Conservation (phyloP, 2,797 vertebrate genomes). For the Gallirallus australis region DNA sequence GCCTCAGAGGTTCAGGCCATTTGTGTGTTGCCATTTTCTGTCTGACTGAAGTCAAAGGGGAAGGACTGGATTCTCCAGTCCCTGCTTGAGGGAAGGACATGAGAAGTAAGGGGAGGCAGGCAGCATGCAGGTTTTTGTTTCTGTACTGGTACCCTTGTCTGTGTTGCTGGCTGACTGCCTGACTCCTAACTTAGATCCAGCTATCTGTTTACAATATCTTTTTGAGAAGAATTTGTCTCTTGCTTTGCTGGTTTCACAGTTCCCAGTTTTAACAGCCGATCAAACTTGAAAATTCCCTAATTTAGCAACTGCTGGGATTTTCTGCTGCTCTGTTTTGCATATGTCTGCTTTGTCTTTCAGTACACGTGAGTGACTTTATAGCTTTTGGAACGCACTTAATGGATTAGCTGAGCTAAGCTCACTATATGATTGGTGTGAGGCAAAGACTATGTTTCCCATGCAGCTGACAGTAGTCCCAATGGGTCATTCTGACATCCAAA, state of each 20-base stretch:
- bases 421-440: neutral
- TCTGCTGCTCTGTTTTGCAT: neutral
- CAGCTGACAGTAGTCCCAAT: neutral
- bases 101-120: neutral
- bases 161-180: neutral
- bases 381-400: neutral
- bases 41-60: neutral
- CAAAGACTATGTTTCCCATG: neutral
- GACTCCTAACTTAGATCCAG: neutral
- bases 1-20: neutral
- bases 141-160: neutral
- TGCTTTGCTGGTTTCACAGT: neutral
- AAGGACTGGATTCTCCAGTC: neutral
- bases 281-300: neutral
- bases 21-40: neutral
- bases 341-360: neutral
- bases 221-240: neutral
- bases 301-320: neutral
- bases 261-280: neutral
- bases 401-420: neutral
- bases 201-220: neutral
- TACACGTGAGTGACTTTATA: neutral
- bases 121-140: fast-evolving
- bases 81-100: neutral
- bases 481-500: neutral